These are phyloP conservation scores for Scaptomyza reducta DNA, from an alignment of 2,888 invertebrate species.

Conservation along the genomic window DNA sequence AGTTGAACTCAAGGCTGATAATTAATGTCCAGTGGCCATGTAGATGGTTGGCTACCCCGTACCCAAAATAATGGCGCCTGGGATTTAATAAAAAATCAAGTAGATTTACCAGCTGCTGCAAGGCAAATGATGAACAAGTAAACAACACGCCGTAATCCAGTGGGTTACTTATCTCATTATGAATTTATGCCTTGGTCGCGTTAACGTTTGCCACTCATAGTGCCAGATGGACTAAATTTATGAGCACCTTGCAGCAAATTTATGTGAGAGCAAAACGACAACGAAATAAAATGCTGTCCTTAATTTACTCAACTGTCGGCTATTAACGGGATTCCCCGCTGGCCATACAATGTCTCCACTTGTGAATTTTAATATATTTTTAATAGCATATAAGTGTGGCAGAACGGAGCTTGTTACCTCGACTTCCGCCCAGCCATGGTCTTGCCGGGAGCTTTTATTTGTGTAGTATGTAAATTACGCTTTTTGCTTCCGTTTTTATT, in stretches of 20 bases:
- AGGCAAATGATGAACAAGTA: slow-evolving; percentile 20
- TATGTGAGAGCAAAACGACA: slow-evolving; percentile 47
- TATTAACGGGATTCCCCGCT: slow-evolving; percentile 40
- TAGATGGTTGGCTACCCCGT: neutral
- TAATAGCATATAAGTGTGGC: slow-evolving; percentile 18
- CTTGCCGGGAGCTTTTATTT: neutral
- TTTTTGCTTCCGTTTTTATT: slow-evolving; percentile 15
- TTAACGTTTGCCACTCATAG: slow-evolving; percentile 42
- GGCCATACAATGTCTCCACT: slow-evolving; percentile 35
- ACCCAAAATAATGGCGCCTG: slow-evolving; percentile 3
- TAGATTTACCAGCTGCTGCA: slow-evolving; percentile 31
- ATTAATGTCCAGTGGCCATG: slow-evolving; percentile 15
- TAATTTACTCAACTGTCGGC: slow-evolving; percentile 27
- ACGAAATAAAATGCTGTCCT: slow-evolving; percentile 24
- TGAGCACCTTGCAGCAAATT: slow-evolving; percentile 62
- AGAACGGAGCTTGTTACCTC: slow-evolving; percentile 3
- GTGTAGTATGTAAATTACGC: slow-evolving; percentile 27
- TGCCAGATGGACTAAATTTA: slow-evolving; percentile 46
- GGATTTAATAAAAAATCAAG: slow-evolving; percentile 41
- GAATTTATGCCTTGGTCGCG: slow-evolving; percentile 50
- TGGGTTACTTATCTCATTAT: slow-evolving; percentile 55
- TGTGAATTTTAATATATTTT: slow-evolving; percentile 40
- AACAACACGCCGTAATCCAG: slow-evolving; percentile 28
- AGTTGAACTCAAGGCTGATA: too few relatives aligned
- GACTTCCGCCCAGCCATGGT: neutral